phyloP scores from a whole-genome alignment of 1,140 invertebrate species.

The Andrena cerasifolii region DNA sequence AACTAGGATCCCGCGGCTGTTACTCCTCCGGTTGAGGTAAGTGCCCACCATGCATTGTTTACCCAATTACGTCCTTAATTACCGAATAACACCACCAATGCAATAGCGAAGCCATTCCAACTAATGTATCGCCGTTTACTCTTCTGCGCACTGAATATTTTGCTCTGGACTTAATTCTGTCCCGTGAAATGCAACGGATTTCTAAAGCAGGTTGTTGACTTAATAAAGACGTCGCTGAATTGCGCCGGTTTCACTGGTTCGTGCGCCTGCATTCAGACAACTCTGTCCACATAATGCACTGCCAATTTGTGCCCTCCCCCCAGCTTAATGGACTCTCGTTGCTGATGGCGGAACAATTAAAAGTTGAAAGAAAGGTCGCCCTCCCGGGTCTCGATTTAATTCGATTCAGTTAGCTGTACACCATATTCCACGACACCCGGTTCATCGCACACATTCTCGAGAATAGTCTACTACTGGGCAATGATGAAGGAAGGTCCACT shows the following conservation, averaged over 20 bases:
- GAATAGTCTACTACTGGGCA: too few relatives aligned
- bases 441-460: too few relatives aligned
- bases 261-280: constrained; percentile 9
- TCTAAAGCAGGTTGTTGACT: constrained; percentile 44
- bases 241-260: background rate
- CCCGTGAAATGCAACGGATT: constrained; percentile 20
- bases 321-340: background rate
- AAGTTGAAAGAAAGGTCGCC: background rate
- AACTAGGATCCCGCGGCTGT: background rate
- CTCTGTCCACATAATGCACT: background rate
- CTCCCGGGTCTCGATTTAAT: background rate
- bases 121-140: constrained; percentile 1
- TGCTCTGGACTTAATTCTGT: constrained; percentile 12
- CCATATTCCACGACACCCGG: too few relatives aligned
- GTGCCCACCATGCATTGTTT: constrained; percentile 16
- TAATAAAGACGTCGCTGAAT: constrained; percentile 40
- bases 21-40: constrained; percentile 20
- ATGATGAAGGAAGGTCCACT: too few relatives aligned
- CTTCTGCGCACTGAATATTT: background rate
- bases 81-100: constrained; percentile 8
- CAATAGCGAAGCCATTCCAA: constrained; percentile 15
- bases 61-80: constrained; percentile 36
- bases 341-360: background rate
- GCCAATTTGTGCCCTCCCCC: constrained; percentile 15
- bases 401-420: background rate